Evolutionary conservation across 2,797 vertebrate species (phyloP), one percentile per base, ranked within the genome.

Genomic region (Fistularia commersonii): DNA sequence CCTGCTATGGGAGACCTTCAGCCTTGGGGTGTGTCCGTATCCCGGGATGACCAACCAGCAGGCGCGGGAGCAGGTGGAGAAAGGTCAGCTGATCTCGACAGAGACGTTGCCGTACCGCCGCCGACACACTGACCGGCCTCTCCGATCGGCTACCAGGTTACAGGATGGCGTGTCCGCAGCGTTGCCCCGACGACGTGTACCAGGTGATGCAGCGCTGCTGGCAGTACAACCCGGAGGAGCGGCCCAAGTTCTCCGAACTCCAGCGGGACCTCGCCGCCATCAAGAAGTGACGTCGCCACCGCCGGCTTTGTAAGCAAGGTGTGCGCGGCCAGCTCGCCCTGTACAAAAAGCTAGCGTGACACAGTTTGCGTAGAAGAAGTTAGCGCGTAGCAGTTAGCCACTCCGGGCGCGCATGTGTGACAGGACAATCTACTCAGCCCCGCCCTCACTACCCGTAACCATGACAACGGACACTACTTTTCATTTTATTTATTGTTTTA

Each of bases 41-140:
- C 97, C 96, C 0, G 95, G 96, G 57, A 97, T 98, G 96, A 99
- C 95, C 60, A 99, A 99, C 74, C 97, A 99, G 64, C 96, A 99
- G 86, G 97, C 97, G 1, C 86, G 96, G 53, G 97, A 99, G 61
- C 96, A 98, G 79, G 96, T 99, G 36, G 95, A 99, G 64, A 95
- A 98, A 94, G 97, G 97, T 97, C 83, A 59, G 15, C 1, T 36
- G 35, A 36, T 8, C 35, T 23, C 23, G 2, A 23, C 23, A 23
- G 23, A 23, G 23, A 23, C 23, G 23, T 4, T 23, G 23, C 23
- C 23, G 4, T 4, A 4, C 23, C 23, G 23, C 23, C 23, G 32
- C 13, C 34, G 38, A 8, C 8, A 7, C 45, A 1, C 9, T 11
- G 9, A 8, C 23, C 31, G n/a, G 41, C 37, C 39, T 40, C 23